A percentile compares a stretch with the other conserved stretches of the same genome.
Conservation (phyloP, 2,797 vertebrate species). For the Lophura swinhoii region DNA sequence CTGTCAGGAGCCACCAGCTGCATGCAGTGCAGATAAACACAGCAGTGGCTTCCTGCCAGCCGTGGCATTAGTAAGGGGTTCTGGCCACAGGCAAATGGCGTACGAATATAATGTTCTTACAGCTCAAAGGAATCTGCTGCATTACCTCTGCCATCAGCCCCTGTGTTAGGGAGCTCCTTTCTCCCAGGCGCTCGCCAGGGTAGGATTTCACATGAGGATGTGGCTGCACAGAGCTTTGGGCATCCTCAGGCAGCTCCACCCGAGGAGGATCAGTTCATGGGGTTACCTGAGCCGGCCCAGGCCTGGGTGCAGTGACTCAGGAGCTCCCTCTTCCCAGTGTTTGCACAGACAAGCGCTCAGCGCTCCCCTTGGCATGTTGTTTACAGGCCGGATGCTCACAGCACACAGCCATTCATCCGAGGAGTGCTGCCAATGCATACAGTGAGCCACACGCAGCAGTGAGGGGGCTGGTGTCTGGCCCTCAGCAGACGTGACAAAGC, state of each 20-base stretch:
- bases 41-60: neutral
- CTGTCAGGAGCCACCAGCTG: neutral
- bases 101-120: constrained; percentile 5
- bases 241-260: constrained; percentile 6
- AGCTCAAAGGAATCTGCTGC: constrained; percentile 15
- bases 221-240: neutral
- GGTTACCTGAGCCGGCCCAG: constrained; percentile 41
- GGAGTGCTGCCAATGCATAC: neutral
- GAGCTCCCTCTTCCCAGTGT: constrained; percentile 22
- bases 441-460: neutral
- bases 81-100: fast-evolving
- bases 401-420: neutral
- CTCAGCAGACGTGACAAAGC: neutral
- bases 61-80: neutral
- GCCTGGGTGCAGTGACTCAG: neutral
- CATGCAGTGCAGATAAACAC: neutral
- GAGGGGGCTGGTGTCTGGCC: neutral
- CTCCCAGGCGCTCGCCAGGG: fast-evolving
- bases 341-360: neutral
- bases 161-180: neutral
- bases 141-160: constrained; percentile 23
- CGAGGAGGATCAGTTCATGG: constrained; percentile 8
- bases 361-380: fast-evolving
- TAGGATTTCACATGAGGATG: neutral
- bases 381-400: neutral